Evolutionary conservation across 1,140 invertebrate species (phyloP).

Genomic region (Drosophila mayri): DNA sequence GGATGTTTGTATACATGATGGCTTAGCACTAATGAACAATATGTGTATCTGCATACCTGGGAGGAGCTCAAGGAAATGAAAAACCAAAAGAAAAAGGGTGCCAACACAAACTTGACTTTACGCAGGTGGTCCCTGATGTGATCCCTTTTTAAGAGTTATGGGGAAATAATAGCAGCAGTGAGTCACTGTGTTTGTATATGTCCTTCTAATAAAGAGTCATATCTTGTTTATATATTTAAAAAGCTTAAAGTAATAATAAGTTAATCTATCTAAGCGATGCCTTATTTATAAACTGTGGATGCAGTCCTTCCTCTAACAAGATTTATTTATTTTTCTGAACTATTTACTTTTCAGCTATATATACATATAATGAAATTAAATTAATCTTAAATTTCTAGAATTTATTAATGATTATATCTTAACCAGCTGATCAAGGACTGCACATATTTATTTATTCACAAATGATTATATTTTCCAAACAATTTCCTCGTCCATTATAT

Average conservation of each 20-base stretch:
- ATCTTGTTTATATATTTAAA: background rate
- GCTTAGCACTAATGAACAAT: constrained; percentile 47
- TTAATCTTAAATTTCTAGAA: too few species aligned
- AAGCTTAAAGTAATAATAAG: background rate
- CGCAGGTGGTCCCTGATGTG: constrained; percentile 35
- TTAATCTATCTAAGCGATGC: background rate
- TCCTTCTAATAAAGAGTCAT: background rate
- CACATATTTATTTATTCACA: constrained; percentile 8
- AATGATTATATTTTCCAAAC: constrained; percentile 8
- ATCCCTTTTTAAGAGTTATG: constrained; percentile 16
- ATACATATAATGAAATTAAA: too few species aligned
- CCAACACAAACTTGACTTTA: constrained; percentile 10
- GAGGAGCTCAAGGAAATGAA: constrained; percentile 1
- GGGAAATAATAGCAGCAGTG: constrained; percentile 15
- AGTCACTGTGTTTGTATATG: constrained; percentile 3
- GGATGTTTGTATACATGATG: constrained; percentile 43
- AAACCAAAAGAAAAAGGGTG: constrained; percentile 20
- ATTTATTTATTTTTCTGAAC: background rate
- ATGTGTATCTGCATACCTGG: constrained; percentile 38
- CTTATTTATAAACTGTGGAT: background rate
- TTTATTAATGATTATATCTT: background rate
- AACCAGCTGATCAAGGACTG: constrained; percentile 1
- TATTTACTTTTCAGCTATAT: too few species aligned
- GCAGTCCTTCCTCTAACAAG: background rate
- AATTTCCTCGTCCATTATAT: constrained; percentile 26